These are phyloP conservation scores for Tetheella fluctuosa DNA, from an alignment of 2,888 invertebrate genomes.

Conservation along the genomic window DNA sequence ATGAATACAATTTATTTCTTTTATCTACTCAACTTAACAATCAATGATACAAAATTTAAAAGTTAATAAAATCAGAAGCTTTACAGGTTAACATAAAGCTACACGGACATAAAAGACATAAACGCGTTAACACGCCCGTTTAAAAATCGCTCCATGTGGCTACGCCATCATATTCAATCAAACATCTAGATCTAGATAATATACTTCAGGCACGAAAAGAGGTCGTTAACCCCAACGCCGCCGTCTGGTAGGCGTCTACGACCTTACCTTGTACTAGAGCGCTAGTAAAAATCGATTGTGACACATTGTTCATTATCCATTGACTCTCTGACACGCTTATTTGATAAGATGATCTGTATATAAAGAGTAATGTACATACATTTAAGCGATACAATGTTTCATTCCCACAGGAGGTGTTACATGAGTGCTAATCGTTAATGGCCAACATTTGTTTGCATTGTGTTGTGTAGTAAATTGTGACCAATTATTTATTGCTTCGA, in stretches of 20 bases:
- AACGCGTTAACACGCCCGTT: background rate
- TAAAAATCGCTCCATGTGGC: constrained; percentile 15
- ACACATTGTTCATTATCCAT: constrained; percentile 47
- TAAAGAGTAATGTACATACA: constrained; percentile 49
- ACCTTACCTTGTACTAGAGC: constrained; percentile 46
- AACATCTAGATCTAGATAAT: constrained; percentile 43
- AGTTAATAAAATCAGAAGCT: background rate
- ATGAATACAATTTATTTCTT: too few species aligned
- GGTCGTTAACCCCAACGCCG: constrained; percentile 57
- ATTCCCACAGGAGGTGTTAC: constrained; percentile 29
- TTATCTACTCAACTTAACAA: too few species aligned
- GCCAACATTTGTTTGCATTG: constrained; percentile 55
- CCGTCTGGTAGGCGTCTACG: constrained; percentile 70
- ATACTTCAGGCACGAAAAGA: constrained; percentile 55
- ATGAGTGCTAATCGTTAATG: constrained; percentile 30
- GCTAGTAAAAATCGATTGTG: constrained; percentile 21
- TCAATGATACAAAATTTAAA: too few species aligned
- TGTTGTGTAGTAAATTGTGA: constrained; percentile 40
- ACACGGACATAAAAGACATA: background rate
- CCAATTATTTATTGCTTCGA: constrained; percentile 31
- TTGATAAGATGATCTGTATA: constrained; percentile 26
- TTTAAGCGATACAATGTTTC: constrained; percentile 23
- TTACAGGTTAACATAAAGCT: background rate
- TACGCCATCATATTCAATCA: constrained; percentile 28
- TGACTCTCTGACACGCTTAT: constrained; percentile 40